Evolutionary conservation across 2,113 vertebrate genomes (phyloP).

Genomic region (Dasyprocta punctata): DNA sequence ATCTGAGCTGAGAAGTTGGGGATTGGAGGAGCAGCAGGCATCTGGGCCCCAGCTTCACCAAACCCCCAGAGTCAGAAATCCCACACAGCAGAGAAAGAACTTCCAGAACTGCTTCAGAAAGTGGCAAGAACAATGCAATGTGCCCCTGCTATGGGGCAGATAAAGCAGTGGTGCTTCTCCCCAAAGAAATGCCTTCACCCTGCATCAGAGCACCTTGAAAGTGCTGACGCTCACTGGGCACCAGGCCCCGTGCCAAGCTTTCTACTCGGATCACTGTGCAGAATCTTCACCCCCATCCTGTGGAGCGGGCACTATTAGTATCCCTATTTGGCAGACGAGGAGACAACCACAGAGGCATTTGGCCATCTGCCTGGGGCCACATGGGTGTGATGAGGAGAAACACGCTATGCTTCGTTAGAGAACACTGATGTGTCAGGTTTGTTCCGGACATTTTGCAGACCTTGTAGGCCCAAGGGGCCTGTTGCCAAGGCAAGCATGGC

Average conservation of each 20-base stretch:
- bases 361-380: background rate
- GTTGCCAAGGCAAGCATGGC: background rate
- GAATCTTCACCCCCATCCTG: background rate
- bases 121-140: too few relatives aligned
- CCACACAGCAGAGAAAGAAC: background rate
- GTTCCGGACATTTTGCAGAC: background rate
- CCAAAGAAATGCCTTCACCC: background rate
- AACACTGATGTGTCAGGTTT: background rate
- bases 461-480: background rate
- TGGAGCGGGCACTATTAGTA: too few relatives aligned
- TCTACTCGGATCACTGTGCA: background rate
- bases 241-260: background rate
- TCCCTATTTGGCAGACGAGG: background rate
- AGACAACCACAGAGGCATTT: background rate
- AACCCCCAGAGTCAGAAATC: background rate
- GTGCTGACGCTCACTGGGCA: background rate
- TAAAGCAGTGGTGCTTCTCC: background rate
- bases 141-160: background rate
- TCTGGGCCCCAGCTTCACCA: background rate
- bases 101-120: too few relatives aligned
- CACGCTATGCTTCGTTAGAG: fast-evolving
- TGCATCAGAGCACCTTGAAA: background rate
- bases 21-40: background rate
- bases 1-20: background rate
- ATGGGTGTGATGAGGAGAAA: too few relatives aligned